Conservation (phyloP, 2,888 invertebrate species). For the Osedax fenrisi region DNA sequence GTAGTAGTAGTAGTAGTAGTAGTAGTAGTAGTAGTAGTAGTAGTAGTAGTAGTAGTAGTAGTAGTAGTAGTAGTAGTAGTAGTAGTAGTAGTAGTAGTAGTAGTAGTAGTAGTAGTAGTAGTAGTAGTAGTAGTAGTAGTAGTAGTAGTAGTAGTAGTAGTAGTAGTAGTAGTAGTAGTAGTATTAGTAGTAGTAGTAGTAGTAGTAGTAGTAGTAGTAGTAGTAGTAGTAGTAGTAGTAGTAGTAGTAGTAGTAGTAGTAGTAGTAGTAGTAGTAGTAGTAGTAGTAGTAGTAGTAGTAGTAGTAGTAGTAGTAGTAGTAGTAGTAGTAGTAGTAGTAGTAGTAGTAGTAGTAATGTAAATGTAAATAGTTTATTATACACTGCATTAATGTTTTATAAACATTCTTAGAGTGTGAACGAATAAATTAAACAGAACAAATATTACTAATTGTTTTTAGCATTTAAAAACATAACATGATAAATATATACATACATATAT, state of each 20-base stretch:
- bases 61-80: slow-evolving; percentile 11
- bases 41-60: not conserved
- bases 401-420: too few relatives aligned
- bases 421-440: too few relatives aligned
- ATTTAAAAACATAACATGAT: too few relatives aligned
- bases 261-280: slow-evolving; percentile 11
- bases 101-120: not conserved
- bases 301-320: slow-evolving; percentile 12
- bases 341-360: not conserved
- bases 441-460: too few relatives aligned
- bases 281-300: slow-evolving; percentile 9
- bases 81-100: slow-evolving; percentile 20
- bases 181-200: too few relatives aligned
- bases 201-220: slow-evolving; percentile 20
- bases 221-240: slow-evolving; percentile 9
- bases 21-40: slow-evolving; percentile 16
- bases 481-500: too few relatives aligned
- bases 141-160: not conserved
- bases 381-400: too few relatives aligned
- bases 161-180: slow-evolving; percentile 9
- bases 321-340: slow-evolving; percentile 15
- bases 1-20: slow-evolving; percentile 9
- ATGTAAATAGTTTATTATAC: too few relatives aligned
- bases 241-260: slow-evolving; percentile 18
- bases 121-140: slow-evolving; percentile 19